phyloP scores from a whole-genome alignment of 1,140 invertebrate genomes.

The Brachionus sp. region DNA sequence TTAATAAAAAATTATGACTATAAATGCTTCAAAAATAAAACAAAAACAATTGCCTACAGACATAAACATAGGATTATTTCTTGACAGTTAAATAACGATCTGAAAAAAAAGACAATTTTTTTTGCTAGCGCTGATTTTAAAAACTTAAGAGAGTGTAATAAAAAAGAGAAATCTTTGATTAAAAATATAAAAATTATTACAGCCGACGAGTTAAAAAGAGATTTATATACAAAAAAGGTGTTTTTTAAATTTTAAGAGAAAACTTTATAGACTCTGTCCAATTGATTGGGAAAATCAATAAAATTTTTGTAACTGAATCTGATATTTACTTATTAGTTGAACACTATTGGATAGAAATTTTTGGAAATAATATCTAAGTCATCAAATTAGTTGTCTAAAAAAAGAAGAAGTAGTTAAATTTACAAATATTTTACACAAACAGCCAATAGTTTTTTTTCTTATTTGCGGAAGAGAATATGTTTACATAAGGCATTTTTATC shows the following conservation, averaged over 20 bases:
- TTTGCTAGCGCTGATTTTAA: background rate
- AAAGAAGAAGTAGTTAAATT: background rate
- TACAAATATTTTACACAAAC: background rate
- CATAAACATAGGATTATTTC: background rate
- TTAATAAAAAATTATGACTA: background rate
- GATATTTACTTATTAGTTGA: background rate
- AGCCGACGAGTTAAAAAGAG: background rate
- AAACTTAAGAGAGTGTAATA: background rate
- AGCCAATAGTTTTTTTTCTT: background rate
- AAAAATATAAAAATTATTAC: background rate
- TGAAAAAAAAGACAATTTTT: background rate
- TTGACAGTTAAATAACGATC: background rate
- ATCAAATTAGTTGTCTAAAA: background rate
- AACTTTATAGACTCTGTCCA: background rate
- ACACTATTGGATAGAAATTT: background rate
- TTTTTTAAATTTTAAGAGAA: background rate
- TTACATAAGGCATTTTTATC: no score
- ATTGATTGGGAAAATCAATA: background rate
- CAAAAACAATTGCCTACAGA: background rate
- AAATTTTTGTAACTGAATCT: background rate
- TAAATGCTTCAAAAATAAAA: background rate
- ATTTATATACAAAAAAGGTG: background rate
- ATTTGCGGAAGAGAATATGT: background rate
- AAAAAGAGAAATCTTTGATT: background rate
- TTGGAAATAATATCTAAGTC: background rate